phyloP scores from a whole-genome alignment of 1,140 invertebrate species.

The Pseudomyrmex flavicornis region DNA sequence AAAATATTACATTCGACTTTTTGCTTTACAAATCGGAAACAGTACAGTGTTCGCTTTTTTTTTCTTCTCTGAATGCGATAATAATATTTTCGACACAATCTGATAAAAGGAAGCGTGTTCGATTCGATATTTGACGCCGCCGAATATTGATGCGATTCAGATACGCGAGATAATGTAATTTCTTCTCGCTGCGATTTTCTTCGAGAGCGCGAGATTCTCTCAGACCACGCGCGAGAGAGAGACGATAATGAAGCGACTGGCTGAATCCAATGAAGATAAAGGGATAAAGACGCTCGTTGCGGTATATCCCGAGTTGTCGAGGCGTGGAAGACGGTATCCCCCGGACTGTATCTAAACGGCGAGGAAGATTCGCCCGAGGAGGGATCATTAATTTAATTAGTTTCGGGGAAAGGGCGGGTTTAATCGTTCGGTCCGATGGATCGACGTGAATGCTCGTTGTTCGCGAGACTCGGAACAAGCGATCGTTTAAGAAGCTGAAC shows the following conservation, averaged over 20 bases:
- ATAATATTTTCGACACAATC: not conserved
- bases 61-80: no score
- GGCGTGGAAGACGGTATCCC: conserved; percentile 16
- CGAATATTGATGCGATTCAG: conserved; percentile 1
- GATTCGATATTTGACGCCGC: not conserved
- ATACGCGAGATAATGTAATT: conserved; percentile 21
- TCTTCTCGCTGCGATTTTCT: conserved; percentile 29
- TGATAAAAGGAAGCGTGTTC: not conserved
- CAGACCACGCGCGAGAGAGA: not conserved
- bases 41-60: not conserved
- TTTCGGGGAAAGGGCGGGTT: conserved; percentile 68
- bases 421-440: conserved; percentile 67
- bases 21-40: not conserved
- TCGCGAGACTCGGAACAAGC: conserved; percentile 19
- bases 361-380: conserved; percentile 25
- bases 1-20: no score
- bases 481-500: conserved; percentile 13
- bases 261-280: conserved; percentile 44
- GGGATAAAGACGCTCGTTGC: conserved; percentile 34
- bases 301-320: conserved; percentile 21
- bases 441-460: conserved; percentile 64
- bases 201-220: not conserved
- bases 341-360: conserved; percentile 61
- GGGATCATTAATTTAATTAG: conserved; percentile 73
- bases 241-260: conserved; percentile 55